Conservation (phyloP, 2,888 invertebrate genomes). For the Luperina nickerlii region DNA sequence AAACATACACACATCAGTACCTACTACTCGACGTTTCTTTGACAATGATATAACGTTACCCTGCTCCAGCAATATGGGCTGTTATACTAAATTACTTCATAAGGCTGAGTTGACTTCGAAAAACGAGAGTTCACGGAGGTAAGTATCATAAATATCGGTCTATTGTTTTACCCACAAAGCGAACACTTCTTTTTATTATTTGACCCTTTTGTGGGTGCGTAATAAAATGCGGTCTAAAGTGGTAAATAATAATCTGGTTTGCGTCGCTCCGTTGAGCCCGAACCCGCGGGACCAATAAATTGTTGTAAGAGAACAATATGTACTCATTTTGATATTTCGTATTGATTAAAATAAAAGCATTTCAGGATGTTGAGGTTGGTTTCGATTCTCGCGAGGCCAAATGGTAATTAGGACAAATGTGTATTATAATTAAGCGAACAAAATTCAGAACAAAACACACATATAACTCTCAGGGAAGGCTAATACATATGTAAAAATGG, state of each 20-base stretch:
- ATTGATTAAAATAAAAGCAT: conserved; percentile 72
- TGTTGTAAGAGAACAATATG: conserved; percentile 69
- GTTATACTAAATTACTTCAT: conserved; percentile 63
- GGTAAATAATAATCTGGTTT: conserved; percentile 78
- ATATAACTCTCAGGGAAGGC: conserved; percentile 36
- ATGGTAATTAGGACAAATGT: conserved; percentile 66
- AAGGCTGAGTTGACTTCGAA: conserved; percentile 64
- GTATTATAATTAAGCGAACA: conserved; percentile 58
- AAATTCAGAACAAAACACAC: conserved; percentile 55
- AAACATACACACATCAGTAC: conserved; percentile 60
- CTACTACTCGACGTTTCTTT: conserved; percentile 51
- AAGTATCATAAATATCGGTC: conserved; percentile 72
- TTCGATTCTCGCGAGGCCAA: conserved; percentile 57
- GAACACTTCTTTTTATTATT: conserved; percentile 77
- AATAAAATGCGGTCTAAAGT: conserved; percentile 77
- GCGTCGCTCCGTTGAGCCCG: conserved; percentile 69
- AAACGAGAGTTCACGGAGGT: conserved; percentile 65
- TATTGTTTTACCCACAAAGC: conserved; percentile 74
- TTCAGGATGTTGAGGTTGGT: conserved; percentile 61
- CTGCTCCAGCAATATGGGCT: conserved; percentile 52
- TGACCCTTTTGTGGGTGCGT: conserved; percentile 75
- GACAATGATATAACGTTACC: conserved; percentile 61
- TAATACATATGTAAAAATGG: conserved; percentile 51
- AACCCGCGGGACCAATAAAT: conserved; percentile 73
- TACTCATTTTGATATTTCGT: conserved; percentile 72